Evolutionary conservation across 1,140 invertebrate species (phyloP), one percentile per base, ranked within the genome.

Genomic region (Lordiphosa mommai): DNA sequence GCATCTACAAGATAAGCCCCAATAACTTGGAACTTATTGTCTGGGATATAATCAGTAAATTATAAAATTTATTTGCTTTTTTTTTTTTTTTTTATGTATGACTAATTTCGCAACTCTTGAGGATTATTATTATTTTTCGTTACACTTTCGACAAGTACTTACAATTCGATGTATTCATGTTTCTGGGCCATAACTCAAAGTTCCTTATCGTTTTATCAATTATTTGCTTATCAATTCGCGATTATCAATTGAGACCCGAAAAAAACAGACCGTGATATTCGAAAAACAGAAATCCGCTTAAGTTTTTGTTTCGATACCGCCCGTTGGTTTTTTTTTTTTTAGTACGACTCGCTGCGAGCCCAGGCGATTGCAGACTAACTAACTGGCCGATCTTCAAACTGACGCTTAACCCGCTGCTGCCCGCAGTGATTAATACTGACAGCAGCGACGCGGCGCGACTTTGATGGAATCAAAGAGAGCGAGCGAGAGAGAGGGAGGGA

Each of bases 361-460:
- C 64, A 56, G 61, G 55, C 77, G 76, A 82, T 68, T 82, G 76
- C 76, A 84, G 77, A 82, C 76, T 82, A 76, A 67, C 71, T 82
- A 71, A 76, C 76, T 71, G 51, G 76, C 55, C 76, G 76, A 80
- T 80, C 76, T 82, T 80, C 55, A 63, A 68, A 55, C 56, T 74
- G 71, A 68, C 61, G 74, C 71, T 82, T 82, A 80, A 74, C 74
- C 74, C 74, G 58, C 74, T 64, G 73, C 51, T 27, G 67, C 50
- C 50, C n/a, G 36, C 36, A 51, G 60, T 33, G 37, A 63, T 50
- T 14, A 56, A 10, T 43, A 52, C 10, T 32, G 27, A 29, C 46
- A 29, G 60, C 53, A 27, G 23, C 50, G 46, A 34, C 16, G 4
- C 10, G 32, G 44, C 49, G 20, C 10, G 32, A 48, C 49, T 16